A percentile compares a stretch with the other conserved stretches of the same genome.
phyloP scores from a whole-genome alignment of 2,888 invertebrate species.

The Notodonta dromedarius region DNA sequence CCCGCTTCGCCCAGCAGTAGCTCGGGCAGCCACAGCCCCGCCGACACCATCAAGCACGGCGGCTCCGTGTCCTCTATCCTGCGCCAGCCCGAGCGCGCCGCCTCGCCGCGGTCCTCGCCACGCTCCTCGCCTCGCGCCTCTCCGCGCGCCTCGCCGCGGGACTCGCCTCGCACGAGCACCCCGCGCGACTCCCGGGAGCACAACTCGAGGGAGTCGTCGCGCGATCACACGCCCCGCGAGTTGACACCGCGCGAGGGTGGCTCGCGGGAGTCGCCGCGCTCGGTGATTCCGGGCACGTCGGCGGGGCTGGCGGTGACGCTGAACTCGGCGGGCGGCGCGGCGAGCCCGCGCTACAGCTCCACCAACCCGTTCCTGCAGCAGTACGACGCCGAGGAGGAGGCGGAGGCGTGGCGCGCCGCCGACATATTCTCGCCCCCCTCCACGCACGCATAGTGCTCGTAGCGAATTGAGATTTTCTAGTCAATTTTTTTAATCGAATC shows the following conservation, averaged over 20 bases:
- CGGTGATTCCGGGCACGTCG: conserved; percentile 83
- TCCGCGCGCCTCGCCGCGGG: conserved; percentile 62
- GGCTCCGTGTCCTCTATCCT: conserved; percentile 78
- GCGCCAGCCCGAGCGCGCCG: conserved; percentile 71
- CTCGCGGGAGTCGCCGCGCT: conserved; percentile 50
- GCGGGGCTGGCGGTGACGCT: conserved; percentile 86
- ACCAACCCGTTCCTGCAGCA: conserved; percentile 86
- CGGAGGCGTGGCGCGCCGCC: conserved; percentile 77
- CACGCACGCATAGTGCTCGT: conserved; percentile 79
- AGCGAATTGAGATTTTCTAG: conserved; percentile 82
- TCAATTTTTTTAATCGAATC: conserved; percentile 81
- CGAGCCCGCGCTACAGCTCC: conserved; percentile 72
- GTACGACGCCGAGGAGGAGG: conserved; percentile 79
- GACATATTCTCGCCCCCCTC: conserved; percentile 78
- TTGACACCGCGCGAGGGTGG: conserved; percentile 46
- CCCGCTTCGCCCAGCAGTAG: conserved; percentile 95
- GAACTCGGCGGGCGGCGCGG: conserved; percentile 61
- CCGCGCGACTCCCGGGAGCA: conserved; percentile 47
- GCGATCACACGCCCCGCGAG: conserved; percentile 60
- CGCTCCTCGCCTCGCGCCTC: conserved; percentile 68
- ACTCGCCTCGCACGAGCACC: conserved; percentile 48
- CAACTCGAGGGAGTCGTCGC: conserved; percentile 67
- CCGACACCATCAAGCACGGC: conserved; percentile 89
- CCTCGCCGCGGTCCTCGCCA: conserved; percentile 70
- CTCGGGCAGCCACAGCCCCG: conserved; percentile 92